These are phyloP conservation scores for Trichechus manatus DNA, from an alignment of 2,113 vertebrate genomes.

Conservation along the genomic window DNA sequence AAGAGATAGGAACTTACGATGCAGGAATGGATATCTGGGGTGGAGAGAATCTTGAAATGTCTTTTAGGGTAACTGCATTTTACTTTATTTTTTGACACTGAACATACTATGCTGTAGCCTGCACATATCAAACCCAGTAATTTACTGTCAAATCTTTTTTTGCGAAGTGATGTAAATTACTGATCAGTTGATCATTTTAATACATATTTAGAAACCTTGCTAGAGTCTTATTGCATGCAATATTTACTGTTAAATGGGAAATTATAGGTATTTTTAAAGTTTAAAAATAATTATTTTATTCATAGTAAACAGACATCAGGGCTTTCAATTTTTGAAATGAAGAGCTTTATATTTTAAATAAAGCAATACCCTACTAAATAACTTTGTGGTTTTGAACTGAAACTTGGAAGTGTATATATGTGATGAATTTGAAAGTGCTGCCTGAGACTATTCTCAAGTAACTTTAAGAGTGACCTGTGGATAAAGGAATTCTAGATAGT, in stretches of 20 bases:
- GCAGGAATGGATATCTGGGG: slow-evolving; percentile 99
- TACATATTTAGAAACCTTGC: background rate
- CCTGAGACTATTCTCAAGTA: slow-evolving; percentile 37
- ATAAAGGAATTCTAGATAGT: background rate
- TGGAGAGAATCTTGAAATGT: slow-evolving; percentile 99
- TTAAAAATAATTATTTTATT: background rate
- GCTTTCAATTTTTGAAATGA: background rate
- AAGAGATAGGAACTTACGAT: slow-evolving; percentile 99
- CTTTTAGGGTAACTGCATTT: slow-evolving; percentile 96
- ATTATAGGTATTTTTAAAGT: slow-evolving; percentile 31
- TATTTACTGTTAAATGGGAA: slow-evolving; percentile 18
- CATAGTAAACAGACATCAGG: background rate
- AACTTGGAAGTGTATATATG: background rate
- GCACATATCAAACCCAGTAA: slow-evolving; percentile 16
- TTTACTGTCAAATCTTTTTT: slow-evolving; percentile 61
- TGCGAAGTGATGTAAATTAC: slow-evolving; percentile 59
- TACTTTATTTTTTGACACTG: slow-evolving; percentile 84
- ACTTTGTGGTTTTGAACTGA: background rate
- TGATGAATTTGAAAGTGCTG: background rate
- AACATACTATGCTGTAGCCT: slow-evolving; percentile 71
- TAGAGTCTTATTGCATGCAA: slow-evolving; percentile 69
- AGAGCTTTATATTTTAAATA: background rate
- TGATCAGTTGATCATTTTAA: slow-evolving; percentile 32
- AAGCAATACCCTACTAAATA: background rate
- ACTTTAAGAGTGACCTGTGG: background rate